Base-by-base conservation (phyloP, 2,888 invertebrate species). In the Acheta domesticus region DNA sequence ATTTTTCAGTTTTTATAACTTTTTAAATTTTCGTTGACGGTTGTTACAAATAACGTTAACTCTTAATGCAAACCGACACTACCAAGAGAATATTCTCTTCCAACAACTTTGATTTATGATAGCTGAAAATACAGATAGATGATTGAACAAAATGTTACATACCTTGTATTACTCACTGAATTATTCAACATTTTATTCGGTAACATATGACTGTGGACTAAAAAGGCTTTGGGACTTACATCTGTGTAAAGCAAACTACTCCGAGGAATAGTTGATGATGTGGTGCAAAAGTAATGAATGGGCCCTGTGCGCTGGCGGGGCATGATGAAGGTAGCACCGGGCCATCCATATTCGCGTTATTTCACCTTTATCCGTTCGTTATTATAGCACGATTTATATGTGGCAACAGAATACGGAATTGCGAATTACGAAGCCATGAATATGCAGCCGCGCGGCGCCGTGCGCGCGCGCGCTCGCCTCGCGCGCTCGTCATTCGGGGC, bases 371-470 rank as follows among this genome's bases (percentile, higher is more conserved):
- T 62, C 62, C 62, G n/a, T 62, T 62, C 62, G 62, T 62, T 62
- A 62, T 62, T 62, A n/a, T 62, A n/a, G 62, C 8, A 62, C 62
- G 62, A 62, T 62, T 62, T 62, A 62, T 62, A 62, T n/a, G 62
- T 8, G 62, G 62, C 62, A 62, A 16, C 62, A 62, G 62, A 11
- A 62, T 14, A 14, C 62, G 62, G n/a, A 62, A 62, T 62, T 62
- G 62, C n/a, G 62, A 62, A 62, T 62, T 62, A 62, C 62, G n/a
- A 62, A 62, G 16, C 62, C 62, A 62, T 62, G 62, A 62, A 62
- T 62, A 36, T 62, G 62, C 62, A 62, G 36, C 36, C 8, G 36
- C 5, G 8, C 36, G 36, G 0, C 8, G 62, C 16, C 8, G 14
- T n/a, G 62, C 62, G 8, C 14, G 62, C 62, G 62, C 62, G 62